phyloP scores from a whole-genome alignment of 2,113 vertebrate genomes.

The Leucosticte australis region DNA sequence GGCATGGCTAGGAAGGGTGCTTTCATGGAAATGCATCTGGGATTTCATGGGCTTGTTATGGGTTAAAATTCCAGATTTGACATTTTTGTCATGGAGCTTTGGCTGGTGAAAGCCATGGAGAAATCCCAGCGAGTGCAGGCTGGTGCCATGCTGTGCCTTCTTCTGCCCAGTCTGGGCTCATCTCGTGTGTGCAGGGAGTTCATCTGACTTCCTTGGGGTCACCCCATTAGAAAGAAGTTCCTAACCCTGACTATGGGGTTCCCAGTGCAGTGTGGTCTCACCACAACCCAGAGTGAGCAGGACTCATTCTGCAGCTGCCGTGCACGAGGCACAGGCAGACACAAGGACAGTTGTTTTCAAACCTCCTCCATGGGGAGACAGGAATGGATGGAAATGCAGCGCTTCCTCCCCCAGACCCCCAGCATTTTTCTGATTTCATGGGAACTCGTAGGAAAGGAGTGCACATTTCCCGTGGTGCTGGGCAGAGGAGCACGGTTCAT shows the following conservation, averaged over 20 bases:
- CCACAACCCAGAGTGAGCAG: background rate
- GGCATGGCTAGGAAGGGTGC: background rate
- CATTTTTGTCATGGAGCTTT: constrained; percentile 55
- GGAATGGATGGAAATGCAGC: background rate
- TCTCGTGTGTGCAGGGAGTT: fast-evolving
- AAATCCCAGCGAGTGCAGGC: fast-evolving
- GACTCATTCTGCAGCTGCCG: fast-evolving
- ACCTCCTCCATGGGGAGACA: background rate
- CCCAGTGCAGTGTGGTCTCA: fast-evolving
- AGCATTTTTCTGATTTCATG: constrained; percentile 54
- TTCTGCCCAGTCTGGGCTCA: background rate
- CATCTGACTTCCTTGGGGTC: fast-evolving
- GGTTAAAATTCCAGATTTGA: constrained; percentile 68
- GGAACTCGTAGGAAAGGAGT: background rate
- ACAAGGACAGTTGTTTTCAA: background rate
- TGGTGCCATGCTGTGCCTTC: background rate
- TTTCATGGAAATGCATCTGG: constrained; percentile 27
- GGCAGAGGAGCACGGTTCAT: background rate
- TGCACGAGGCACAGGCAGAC: fast-evolving
- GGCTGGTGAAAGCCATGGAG: background rate
- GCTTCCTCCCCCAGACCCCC: background rate
- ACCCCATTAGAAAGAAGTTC: background rate
- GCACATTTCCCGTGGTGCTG: background rate
- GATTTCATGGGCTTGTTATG: constrained; percentile 60
- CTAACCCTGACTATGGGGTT: background rate